Evolutionary conservation across 2,113 vertebrate species (phyloP), one percentile per base, ranked within the genome.

Genomic region (Natator depressus): DNA sequence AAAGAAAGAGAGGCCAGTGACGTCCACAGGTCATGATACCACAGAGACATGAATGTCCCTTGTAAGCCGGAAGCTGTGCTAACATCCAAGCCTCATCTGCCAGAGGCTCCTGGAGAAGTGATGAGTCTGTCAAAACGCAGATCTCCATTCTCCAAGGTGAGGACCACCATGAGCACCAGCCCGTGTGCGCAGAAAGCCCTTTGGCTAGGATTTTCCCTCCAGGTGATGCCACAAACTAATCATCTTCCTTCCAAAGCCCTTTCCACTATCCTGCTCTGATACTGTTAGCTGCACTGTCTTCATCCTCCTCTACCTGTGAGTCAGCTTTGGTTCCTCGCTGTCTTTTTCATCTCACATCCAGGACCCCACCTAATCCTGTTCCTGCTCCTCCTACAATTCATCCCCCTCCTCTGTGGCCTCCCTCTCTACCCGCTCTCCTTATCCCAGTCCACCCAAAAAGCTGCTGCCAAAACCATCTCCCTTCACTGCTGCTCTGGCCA

Each of bases 401-500:
- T 3, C 4, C 59, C 6, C 7, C 47, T 82, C 92, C 57, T 51
- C 83, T 42, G 62, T 25, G 6, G 10, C 16, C 10, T n/a, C 19
- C 22, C 1, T 57, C 69, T 88, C 69, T 59, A 89, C 17, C 35
- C 17, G 8, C 62, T 69, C 62, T n/a, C 50, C 69, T n/a, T 42
- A 47, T n/a, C 42, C 42, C 50, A 11, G 1, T 35, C 35, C 62
- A 69, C 20, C 62, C 62, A 78, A 25, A 10, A 19, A 85, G 5
- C 12, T 80, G 47, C 72, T 90, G 83, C 75, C 78, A 82, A 89
- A 95, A 83, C 76, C 54, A 88, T 11, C 10, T 50, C 49, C 65
- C 16, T 80, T 35, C 27, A 57, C 17, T 80, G 83, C 47, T 78
- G 29, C 87, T 90, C 47, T 84, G 57, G 49, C 10, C 51, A 82